phyloP scores from a whole-genome alignment of 2,888 invertebrate genomes.

The Polyommatus icarus region DNA sequence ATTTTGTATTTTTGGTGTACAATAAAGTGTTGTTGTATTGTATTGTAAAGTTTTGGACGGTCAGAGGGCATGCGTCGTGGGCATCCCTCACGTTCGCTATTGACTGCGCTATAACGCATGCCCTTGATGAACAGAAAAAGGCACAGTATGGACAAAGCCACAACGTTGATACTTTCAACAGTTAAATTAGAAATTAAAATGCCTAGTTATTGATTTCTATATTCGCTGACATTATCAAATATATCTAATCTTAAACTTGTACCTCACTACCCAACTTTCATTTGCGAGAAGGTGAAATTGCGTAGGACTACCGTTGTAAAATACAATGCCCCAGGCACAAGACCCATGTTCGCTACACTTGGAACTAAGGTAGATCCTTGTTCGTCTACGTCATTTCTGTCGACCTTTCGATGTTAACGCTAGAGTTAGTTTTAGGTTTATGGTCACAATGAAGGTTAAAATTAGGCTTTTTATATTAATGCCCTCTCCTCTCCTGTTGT shows the following conservation, averaged over 20 bases:
- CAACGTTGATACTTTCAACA: too few species aligned
- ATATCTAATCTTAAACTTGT: too few species aligned
- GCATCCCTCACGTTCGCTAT: too few species aligned
- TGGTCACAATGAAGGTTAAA: neutral
- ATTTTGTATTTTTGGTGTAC: too few species aligned
- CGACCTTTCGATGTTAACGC: neutral
- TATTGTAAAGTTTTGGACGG: too few species aligned
- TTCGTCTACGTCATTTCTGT: neutral
- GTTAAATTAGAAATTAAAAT: too few species aligned
- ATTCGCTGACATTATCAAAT: neutral
- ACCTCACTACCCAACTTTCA: neutral
- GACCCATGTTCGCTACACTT: neutral
- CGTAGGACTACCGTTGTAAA: neutral
- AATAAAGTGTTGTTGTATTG: too few species aligned
- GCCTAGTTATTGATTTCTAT: neutral
- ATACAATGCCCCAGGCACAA: neutral
- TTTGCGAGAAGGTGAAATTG: neutral
- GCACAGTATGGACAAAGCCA: too few species aligned
- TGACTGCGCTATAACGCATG: too few species aligned
- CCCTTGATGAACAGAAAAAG: too few species aligned
- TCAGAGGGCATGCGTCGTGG: too few species aligned
- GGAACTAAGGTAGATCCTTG: neutral
- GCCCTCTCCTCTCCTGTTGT: neutral
- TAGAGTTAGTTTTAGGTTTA: neutral
- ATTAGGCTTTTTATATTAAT: neutral